Evolutionary conservation across 92 coral and sea anemone species (phyloP).

Genomic region (Phymanthus crucifer): DNA sequence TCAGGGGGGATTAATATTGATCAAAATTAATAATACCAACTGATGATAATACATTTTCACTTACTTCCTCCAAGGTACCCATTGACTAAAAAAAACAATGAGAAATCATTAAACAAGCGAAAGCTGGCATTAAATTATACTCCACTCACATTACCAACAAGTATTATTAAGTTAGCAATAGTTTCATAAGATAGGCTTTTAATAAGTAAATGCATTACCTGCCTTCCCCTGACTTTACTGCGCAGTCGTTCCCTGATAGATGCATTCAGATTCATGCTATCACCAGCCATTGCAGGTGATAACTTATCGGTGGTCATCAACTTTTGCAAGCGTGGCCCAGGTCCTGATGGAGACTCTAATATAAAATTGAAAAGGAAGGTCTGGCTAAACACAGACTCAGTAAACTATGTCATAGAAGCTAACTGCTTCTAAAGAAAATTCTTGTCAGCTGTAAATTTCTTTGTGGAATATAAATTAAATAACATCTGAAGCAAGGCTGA

Average conservation of each 20-base stretch:
- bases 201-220: conserved; percentile 40
- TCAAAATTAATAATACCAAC: background rate
- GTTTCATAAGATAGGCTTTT: too few species aligned
- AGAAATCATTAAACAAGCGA: background rate
- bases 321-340: conserved; percentile 65
- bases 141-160: too few species aligned
- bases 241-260: conserved; percentile 94
- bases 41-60: background rate
- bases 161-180: background rate
- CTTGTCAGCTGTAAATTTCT: too few species aligned
- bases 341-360: conserved; percentile 38
- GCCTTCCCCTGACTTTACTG: conserved; percentile 94
- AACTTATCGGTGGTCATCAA: conserved; percentile 38
- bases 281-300: conserved; percentile 64
- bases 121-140: too few species aligned
- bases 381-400: background rate
- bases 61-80: conserved; percentile 28
- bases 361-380: background rate
- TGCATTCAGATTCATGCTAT: conserved; percentile 80
- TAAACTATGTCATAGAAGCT: background rate
- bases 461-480: too few species aligned
- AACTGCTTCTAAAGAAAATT: too few species aligned
- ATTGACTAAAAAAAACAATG: background rate
- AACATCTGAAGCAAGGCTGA: too few species aligned
- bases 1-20: background rate